These are phyloP conservation scores for Pseudolaguvia tuberculata DNA, from an alignment of 2,113 vertebrate species.

Conservation along the genomic window DNA sequence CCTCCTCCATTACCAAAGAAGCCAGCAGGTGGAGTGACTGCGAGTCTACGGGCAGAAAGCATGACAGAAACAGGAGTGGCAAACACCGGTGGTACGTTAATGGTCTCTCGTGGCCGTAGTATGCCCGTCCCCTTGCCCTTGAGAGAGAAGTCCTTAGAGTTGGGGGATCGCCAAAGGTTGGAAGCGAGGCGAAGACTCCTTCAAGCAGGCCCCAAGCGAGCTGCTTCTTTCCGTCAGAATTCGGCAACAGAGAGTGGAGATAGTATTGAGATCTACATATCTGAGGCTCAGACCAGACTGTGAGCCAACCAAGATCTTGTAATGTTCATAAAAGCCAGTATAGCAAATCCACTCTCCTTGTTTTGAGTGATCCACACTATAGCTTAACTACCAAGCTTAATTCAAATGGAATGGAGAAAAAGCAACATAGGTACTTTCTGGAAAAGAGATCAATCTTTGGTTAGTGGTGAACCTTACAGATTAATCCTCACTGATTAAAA, in stretches of 20 bases:
- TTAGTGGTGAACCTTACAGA: conserved; percentile 54
- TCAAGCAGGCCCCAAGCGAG: conserved; percentile 80
- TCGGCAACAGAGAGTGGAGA: conserved; percentile 97
- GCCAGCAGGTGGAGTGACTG: conserved; percentile 67
- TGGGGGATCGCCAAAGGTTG: conserved; percentile 88
- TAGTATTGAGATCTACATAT: conserved; percentile 99
- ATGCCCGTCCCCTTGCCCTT: conserved; percentile 53
- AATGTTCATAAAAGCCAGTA: conserved; percentile 5
- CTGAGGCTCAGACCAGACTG: conserved; percentile 97
- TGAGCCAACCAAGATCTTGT: conserved; percentile 62
- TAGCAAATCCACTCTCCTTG: neutral
- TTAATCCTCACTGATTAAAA: conserved; percentile 45
- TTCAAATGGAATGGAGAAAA: neutral
- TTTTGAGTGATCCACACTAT: neutral
- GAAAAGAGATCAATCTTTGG: conserved; percentile 38
- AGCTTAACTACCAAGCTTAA: neutral
- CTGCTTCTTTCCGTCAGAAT: conserved; percentile 95
- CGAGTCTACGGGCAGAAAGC: conserved; percentile 66
- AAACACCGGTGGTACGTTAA: conserved; percentile 58
- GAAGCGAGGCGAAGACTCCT: conserved; percentile 89
- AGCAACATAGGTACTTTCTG: conserved; percentile 7
- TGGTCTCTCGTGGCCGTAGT: conserved; percentile 61
- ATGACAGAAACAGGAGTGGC: conserved; percentile 51
- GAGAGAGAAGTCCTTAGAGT: conserved; percentile 71
- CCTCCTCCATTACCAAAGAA: conserved; percentile 80